Evolutionary conservation across 1,140 invertebrate species (phyloP), one percentile per base, ranked within the genome.

Genomic region (Holcopasites calliopsidis): DNA sequence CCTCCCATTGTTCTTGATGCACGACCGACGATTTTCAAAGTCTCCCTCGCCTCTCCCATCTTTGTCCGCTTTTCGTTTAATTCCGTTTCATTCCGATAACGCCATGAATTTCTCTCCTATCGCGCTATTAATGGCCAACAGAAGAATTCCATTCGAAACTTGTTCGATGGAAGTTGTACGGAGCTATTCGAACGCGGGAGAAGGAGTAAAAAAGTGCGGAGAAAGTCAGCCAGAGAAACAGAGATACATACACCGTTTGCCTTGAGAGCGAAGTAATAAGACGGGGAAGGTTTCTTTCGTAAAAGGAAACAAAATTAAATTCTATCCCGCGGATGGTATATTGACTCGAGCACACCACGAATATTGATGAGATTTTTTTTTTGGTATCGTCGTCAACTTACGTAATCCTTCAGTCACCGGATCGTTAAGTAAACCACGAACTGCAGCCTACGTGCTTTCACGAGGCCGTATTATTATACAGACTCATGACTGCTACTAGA

Each of bases 261-360:
- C 62, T 70, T 69, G 62, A 62, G 61, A 72, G 35, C 21, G 38
- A 58, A 28, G 50, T 49, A 79, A 80, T 65, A 65, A 80, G 33
- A 10, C 38, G 54, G 42, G n/a, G n/a, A n/a, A 60, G 75, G 62
- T 40, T 72, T 55, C 23, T 72, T 54, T 70, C 52, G 68, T 66
- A 66, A 66, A 74, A 66, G 71, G 71, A 66, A 74, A 74, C 50
- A 70, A 42, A 76, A 74, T 74, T 74, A 74, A 74, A 74, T 74
- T 74, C 71, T 74, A 74, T 74, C 71, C 31, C 28, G 28, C 28
- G 71, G 28, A 65, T 55, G 50, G 71, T 66, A 18, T 74, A 69
- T 75, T 60, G 52, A 68, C 52, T 76, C 54, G 57, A 28, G 28
- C 66, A 23, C 21, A 49, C 28, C 33, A 18, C 18, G 68, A 71